Base-by-base conservation (phyloP, 2,797 vertebrate species). In the Oreonectes daqikongensis region DNA sequence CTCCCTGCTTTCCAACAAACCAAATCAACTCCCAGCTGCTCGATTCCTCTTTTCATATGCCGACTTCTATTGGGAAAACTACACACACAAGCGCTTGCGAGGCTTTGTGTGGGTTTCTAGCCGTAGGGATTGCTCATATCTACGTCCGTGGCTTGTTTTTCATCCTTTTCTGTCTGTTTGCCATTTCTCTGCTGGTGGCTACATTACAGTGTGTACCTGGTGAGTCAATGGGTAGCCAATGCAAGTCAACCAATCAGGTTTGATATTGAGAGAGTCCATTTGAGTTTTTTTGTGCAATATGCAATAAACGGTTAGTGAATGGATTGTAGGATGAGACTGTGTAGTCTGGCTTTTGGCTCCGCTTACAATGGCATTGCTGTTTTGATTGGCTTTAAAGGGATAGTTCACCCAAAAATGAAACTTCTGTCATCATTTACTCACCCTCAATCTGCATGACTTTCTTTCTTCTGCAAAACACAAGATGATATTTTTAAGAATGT, bases 181-280 rank as follows among this genome's bases (percentile, higher is more conserved):
- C 17, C 18, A 35, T 61, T 20, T 73, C 77, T 73, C 72, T 46
- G 48, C 32, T 57, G 61, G 64, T 53, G 40, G 72, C 50, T 22
- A 14, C 46, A 53, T 57, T 1, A 78, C 50, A 46, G 72, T 55
- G 61, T 68, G 82, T 77, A 81, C 76, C 40, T 60, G 42, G 60
- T 53, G 48, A 60, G 44, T n/a, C 55, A 76, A 79, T 59, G 65
- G 48, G 44, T 38, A n/a, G n/a, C n/a, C n/a, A n/a, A n/a, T n/a
- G n/a, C n/a, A n/a, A n/a, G n/a, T n/a, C n/a, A n/a, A n/a, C n/a
- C n/a, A n/a, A n/a, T 6, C n/a, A 24, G 20, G 50, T 53, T 20
- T 11, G 17, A 11, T 35, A 35, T 2, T 9, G 35, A 35, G 35
- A 10, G 35, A 35, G 35, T 35, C 35, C 35, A 10, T 35, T 35